Percentiles rank a stretch among this genome's conserved stretches.
Conservation (phyloP, 2,797 vertebrate genomes). For the Naso thynnoides region DNA sequence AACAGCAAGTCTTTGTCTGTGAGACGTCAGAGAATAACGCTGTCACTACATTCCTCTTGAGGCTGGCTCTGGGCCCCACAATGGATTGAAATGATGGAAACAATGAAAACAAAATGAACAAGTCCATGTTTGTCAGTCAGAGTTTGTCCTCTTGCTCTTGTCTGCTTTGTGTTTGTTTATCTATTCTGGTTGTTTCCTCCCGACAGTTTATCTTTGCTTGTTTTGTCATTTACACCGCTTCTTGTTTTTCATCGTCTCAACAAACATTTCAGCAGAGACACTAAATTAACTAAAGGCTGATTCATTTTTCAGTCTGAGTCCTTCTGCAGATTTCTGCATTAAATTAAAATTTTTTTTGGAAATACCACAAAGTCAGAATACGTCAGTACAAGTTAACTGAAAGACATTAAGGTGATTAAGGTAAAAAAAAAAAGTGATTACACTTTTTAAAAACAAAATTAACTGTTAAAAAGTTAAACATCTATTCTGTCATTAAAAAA, state of each 20-base stretch:
- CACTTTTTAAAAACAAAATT: too few species aligned
- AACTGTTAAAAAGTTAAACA: too few species aligned
- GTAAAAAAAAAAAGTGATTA: too few species aligned
- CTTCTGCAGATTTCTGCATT: neutral
- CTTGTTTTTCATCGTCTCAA: neutral
- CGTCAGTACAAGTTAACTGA: neutral
- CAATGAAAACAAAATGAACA: neutral
- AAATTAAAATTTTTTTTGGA: too few species aligned
- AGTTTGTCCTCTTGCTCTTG: neutral
- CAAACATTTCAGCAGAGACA: neutral
- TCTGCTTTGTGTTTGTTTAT: neutral
- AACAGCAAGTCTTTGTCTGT: neutral
- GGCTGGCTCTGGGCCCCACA: slow-evolving; percentile 19
- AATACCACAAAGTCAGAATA: neutral
- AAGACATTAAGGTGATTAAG: neutral
- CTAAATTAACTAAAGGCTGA: neutral
- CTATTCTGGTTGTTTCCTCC: neutral
- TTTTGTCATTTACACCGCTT: neutral
- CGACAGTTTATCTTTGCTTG: neutral
- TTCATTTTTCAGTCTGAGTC: neutral
- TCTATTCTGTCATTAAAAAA: too few species aligned
- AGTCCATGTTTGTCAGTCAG: neutral
- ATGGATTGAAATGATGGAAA: neutral
- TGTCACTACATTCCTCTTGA: slow-evolving; percentile 35
- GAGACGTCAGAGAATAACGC: neutral